A percentile compares a stretch with the other conserved stretches of the same genome.
phyloP scores from a whole-genome alignment of 2,888 invertebrate species.

The Lithosia quadra region DNA sequence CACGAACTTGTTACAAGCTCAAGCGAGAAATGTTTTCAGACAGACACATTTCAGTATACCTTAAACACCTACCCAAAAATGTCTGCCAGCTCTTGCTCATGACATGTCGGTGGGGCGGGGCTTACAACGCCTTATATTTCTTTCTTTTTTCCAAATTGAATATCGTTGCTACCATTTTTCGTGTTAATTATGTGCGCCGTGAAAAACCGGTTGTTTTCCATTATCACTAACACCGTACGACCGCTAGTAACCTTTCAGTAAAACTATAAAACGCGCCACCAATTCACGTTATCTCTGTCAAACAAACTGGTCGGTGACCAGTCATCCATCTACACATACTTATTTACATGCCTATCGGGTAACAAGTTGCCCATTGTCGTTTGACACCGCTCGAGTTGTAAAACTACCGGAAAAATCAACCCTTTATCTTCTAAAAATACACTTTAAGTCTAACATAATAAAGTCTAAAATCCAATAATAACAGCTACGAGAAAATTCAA shows the following conservation, averaged over 20 bases:
- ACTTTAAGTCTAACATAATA: conserved; percentile 39
- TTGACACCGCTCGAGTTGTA: conserved; percentile 70
- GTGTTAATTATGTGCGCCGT: not conserved
- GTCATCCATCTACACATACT: conserved; percentile 76
- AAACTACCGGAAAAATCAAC: conserved; percentile 78
- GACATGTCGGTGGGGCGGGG: too few relatives aligned
- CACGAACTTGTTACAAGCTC: too few relatives aligned
- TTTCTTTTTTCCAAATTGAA: not conserved
- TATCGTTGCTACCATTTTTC: not conserved
- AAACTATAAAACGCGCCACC: conserved; percentile 47
- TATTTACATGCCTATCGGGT: conserved; percentile 84
- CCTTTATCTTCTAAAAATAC: conserved; percentile 47
- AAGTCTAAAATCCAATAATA: conserved; percentile 38
- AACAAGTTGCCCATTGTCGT: conserved; percentile 83
- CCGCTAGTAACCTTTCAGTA: conserved; percentile 51
- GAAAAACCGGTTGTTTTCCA: conserved; percentile 24
- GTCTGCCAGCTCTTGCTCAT: too few relatives aligned
- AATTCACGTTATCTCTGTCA: conserved; percentile 61
- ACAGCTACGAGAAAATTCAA: conserved; percentile 60
- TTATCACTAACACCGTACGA: conserved; percentile 44
- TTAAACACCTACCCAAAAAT: too few relatives aligned
- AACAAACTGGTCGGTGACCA: conserved; percentile 79
- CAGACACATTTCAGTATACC: too few relatives aligned
- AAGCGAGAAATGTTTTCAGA: too few relatives aligned
- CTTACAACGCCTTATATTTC: too few relatives aligned